phyloP scores from a whole-genome alignment of 2,888 invertebrate genomes.

The Plutella xylostella region DNA sequence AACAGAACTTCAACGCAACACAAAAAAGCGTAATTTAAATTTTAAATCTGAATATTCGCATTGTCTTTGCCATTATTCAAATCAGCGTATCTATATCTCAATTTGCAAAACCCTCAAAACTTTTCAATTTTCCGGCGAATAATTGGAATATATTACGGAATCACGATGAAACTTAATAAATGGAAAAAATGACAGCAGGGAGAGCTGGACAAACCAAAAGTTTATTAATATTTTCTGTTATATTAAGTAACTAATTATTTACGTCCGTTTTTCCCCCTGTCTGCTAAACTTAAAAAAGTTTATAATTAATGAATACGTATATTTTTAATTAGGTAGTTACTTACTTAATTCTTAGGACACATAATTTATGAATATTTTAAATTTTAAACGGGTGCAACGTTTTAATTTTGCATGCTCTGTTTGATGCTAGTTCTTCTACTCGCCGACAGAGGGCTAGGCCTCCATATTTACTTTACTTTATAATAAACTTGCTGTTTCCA shows the following conservation, averaged over 20 bases:
- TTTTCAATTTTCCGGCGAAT: constrained; percentile 30
- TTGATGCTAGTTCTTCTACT: too few species aligned
- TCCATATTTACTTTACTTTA: too few species aligned
- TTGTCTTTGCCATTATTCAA: constrained; percentile 28
- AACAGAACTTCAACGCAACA: neutral
- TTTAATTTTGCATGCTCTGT: too few species aligned
- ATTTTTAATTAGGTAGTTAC: too few species aligned
- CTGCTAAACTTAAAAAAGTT: too few species aligned
- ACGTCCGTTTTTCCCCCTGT: too few species aligned
- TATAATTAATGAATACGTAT: too few species aligned
- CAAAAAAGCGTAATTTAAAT: constrained; percentile 4
- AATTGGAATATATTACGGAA: constrained; percentile 34
- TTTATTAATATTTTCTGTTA: constrained; percentile 18
- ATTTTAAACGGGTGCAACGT: too few species aligned
- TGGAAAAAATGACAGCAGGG: constrained; percentile 23
- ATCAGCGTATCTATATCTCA: constrained; percentile 26
- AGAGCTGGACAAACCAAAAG: constrained; percentile 37
- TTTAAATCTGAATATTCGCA: constrained; percentile 4
- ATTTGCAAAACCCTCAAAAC: constrained; percentile 22
- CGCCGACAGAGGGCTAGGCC: too few species aligned
- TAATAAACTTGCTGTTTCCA: too few species aligned
- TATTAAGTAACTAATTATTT: neutral
- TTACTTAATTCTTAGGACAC: too few species aligned
- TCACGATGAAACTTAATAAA: constrained; percentile 36
- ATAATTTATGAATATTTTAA: too few species aligned